phyloP scores from a whole-genome alignment of 2,888 invertebrate genomes.

The Aporophyla lueneburgensis region DNA sequence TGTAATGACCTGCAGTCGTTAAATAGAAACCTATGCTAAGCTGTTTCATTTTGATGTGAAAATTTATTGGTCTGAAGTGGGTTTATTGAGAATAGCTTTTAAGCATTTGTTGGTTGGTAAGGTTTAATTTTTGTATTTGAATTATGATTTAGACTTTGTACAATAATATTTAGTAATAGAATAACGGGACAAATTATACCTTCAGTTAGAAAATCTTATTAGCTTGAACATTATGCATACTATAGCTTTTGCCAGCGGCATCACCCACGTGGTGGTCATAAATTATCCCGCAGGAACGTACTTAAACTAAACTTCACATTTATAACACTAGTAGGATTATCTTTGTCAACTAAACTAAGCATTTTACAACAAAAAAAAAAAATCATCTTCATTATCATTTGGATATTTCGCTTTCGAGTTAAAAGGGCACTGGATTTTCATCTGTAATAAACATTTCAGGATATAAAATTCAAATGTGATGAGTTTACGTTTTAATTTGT shows the following conservation, averaged over 20 bases:
- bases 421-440: neutral
- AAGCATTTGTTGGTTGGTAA: neutral
- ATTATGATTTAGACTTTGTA: neutral
- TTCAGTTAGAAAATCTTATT: neutral
- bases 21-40: slow-evolving; percentile 34
- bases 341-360: neutral
- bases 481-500: too few species aligned
- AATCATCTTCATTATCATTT: neutral
- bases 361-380: too few species aligned
- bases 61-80: slow-evolving; percentile 4
- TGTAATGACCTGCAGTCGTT: slow-evolving; percentile 52
- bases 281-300: too few species aligned
- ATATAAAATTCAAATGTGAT: neutral
- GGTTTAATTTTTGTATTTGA: neutral
- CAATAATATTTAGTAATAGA: neutral
- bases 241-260: too few species aligned
- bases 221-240: neutral
- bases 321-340: too few species aligned
- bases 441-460: neutral
- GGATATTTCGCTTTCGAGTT: neutral
- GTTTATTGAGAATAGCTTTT: slow-evolving; percentile 1
- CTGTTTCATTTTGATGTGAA: slow-evolving; percentile 15
- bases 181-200: too few species aligned
- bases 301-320: too few species aligned
- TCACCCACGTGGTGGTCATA: too few species aligned